phyloP scores from a whole-genome alignment of 2,113 vertebrate species.

The Miniopterus natalensis region DNA sequence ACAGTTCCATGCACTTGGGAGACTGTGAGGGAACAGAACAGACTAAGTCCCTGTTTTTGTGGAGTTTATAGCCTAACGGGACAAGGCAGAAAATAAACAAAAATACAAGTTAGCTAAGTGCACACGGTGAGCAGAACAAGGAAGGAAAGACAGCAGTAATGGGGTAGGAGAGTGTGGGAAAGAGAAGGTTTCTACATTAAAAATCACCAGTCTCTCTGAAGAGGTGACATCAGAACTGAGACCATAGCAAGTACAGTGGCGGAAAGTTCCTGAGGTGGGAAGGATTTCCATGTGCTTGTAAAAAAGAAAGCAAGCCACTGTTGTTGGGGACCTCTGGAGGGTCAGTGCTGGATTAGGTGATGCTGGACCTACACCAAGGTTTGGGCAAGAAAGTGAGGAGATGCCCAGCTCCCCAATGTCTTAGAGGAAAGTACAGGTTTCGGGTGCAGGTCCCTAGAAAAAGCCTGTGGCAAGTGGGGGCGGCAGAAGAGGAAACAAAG shows the following conservation, averaged over 20 bases:
- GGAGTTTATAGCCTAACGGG: not conserved
- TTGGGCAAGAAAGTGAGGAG: not conserved
- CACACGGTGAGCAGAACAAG: not conserved
- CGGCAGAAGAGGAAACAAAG: conserved; percentile 45
- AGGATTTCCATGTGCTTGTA: not conserved
- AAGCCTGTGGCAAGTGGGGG: not conserved
- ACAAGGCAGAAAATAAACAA: conserved; percentile 19
- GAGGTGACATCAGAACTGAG: not conserved
- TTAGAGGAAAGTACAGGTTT: not conserved
- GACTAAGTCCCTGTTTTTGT: not conserved
- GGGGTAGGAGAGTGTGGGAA: not conserved
- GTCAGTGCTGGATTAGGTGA: not conserved
- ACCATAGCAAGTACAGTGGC: not conserved
- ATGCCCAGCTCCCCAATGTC: not conserved
- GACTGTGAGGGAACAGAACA: not conserved
- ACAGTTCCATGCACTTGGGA: not conserved
- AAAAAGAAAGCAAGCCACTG: not conserved
- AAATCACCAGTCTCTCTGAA: not conserved
- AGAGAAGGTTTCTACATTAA: not conserved
- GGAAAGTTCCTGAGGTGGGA: not conserved
- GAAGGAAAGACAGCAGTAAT: not conserved
- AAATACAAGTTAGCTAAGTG: not conserved
- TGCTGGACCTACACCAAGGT: not conserved
- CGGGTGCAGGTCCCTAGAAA: not conserved
- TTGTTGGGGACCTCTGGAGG: not conserved